Evolutionary conservation across 1,140 invertebrate species (phyloP).

Genomic region (Bicyclus anynana): DNA sequence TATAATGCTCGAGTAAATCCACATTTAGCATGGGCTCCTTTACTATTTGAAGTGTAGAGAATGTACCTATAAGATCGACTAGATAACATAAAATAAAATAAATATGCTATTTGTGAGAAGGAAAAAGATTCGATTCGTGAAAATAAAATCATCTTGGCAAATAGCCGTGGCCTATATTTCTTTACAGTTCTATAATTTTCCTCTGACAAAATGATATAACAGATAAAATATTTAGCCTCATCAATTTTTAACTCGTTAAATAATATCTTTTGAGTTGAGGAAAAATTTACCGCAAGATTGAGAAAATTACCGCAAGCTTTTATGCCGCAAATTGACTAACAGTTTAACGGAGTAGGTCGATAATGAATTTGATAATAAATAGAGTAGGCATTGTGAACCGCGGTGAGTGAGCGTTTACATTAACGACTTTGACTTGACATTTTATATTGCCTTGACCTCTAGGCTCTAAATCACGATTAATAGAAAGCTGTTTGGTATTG

Average conservation of each 20-base stretch:
- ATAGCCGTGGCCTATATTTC: conserved; percentile 22
- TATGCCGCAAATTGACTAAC: not conserved
- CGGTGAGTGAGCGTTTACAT: not conserved
- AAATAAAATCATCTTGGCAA: conserved; percentile 7
- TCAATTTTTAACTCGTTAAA: not conserved
- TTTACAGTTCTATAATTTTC: conserved; percentile 8
- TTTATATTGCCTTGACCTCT: conserved; percentile 2
- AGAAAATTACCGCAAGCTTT: not conserved
- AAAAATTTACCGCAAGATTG: not conserved
- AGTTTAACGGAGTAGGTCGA: too few relatives aligned
- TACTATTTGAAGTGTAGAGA: too few relatives aligned
- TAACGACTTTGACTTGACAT: not conserved
- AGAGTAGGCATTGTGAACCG: too few relatives aligned
- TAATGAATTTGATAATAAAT: not conserved
- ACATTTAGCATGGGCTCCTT: too few relatives aligned
- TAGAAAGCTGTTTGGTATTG: not conserved
- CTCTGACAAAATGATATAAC: conserved; percentile 5
- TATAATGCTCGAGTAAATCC: too few relatives aligned
- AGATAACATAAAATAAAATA: not conserved
- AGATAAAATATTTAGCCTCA: conserved; percentile 8
- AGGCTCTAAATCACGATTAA: not conserved
- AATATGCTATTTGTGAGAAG: too few relatives aligned
- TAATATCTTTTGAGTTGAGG: conserved; percentile 1
- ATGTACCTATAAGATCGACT: too few relatives aligned
- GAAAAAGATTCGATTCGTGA: not conserved